A percentile compares a stretch with the other conserved stretches of the same genome.
These are phyloP conservation scores for Rhinoraja longicauda DNA, from an alignment of 2,797 vertebrate genomes.

Conservation along the genomic window DNA sequence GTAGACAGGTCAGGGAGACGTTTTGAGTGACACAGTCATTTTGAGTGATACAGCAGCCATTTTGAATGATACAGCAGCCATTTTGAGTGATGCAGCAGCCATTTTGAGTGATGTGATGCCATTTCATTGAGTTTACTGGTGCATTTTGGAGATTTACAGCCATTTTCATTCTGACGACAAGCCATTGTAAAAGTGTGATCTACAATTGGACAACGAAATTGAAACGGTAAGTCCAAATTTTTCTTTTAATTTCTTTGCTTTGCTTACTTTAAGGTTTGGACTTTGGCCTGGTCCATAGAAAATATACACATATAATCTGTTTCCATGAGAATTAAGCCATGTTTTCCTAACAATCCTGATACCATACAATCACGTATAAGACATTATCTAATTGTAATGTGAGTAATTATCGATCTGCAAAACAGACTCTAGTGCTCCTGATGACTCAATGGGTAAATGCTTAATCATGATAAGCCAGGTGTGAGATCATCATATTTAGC, in stretches of 20 bases:
- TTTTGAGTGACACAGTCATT: background rate
- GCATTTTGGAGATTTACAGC: conserved; percentile 34
- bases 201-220: conserved; percentile 33
- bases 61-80: background rate
- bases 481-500: background rate
- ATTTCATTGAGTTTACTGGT: conserved; percentile 32
- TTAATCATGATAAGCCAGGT: background rate
- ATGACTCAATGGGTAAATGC: background rate
- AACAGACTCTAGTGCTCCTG: background rate
- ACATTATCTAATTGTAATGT: background rate
- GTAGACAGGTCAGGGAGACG: conserved; percentile 22
- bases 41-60: background rate
- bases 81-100: conserved; percentile 21
- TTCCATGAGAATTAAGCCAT: background rate
- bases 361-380: background rate
- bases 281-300: background rate
- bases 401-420: background rate
- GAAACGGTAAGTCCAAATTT: conserved; percentile 34
- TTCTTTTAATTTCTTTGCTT: conserved; percentile 35
- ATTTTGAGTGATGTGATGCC: conserved; percentile 32
- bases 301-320: background rate
- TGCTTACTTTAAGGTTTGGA: conserved; percentile 10
- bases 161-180: conserved; percentile 36
- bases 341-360: background rate
- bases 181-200: conserved; percentile 34